Percentiles rank a stretch among this genome's conserved stretches.
These are phyloP conservation scores for Oophaga sylvatica DNA, from an alignment of 2,797 vertebrate genomes.

Conservation along the genomic window DNA sequence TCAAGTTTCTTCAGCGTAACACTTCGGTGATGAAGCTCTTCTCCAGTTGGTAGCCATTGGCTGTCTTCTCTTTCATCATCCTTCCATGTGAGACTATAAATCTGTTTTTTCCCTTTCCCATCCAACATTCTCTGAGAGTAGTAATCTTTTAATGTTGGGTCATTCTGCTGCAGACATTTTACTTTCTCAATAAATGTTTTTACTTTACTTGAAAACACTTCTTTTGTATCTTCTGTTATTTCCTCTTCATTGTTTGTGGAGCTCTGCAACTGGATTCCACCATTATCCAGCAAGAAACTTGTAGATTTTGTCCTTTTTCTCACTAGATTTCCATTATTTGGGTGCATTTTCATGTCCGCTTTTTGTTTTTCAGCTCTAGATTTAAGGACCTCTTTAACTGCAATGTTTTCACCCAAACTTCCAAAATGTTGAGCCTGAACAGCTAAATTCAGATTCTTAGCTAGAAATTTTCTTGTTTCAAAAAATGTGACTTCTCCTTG, in stretches of 20 bases:
- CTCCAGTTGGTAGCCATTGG: slow-evolving; percentile 56
- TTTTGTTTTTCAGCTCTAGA: not conserved
- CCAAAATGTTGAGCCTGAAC: not conserved
- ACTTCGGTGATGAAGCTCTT: slow-evolving; percentile 60
- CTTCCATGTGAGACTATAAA: not conserved
- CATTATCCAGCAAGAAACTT: not conserved
- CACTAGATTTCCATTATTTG: not conserved
- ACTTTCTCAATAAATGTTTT: slow-evolving; percentile 57
- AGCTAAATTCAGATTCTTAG: not conserved
- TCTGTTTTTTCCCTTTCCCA: slow-evolving; percentile 4
- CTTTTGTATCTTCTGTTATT: not conserved
- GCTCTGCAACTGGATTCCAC: not conserved
- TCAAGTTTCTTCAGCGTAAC: slow-evolving; percentile 55
- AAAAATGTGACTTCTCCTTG: slow-evolving; percentile 13
- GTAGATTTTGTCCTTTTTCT: slow-evolving; percentile 27
- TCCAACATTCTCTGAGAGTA: slow-evolving; percentile 32
- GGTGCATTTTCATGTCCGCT: not conserved
- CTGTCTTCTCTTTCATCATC: slow-evolving; percentile 56
- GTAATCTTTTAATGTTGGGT: not conserved
- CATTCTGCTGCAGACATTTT: slow-evolving; percentile 30
- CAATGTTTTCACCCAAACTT: not conserved
- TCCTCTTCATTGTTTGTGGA: not conserved
- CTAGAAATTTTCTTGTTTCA: not conserved
- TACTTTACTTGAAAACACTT: slow-evolving; percentile 39
- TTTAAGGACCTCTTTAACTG: not conserved